These are phyloP conservation scores for Andinoacara biseriatus DNA, from an alignment of 2,113 vertebrate species.

Conservation along the genomic window DNA sequence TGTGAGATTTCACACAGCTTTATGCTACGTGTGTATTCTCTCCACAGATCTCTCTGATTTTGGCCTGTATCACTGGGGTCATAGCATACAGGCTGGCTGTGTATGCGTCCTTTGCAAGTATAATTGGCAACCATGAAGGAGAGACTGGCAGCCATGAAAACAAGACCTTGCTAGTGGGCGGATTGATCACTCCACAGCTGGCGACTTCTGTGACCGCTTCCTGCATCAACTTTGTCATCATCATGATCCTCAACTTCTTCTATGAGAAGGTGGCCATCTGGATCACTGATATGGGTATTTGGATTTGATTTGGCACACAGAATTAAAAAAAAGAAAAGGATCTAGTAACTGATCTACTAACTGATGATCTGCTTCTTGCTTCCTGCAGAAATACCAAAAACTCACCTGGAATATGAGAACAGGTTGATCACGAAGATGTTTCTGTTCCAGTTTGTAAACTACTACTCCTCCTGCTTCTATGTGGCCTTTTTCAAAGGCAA, in stretches of 20 bases:
- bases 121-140: conserved; percentile 87
- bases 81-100: conserved; percentile 94
- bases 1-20: neutral
- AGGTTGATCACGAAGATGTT: conserved; percentile 98
- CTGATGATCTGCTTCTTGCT: neutral
- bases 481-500: conserved; percentile 99
- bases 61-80: conserved; percentile 92
- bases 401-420: conserved; percentile 96
- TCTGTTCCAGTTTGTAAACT: conserved; percentile 99
- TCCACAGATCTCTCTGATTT: conserved; percentile 87
- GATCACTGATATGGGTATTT: conserved; percentile 96
- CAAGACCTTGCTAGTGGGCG: conserved; percentile 85
- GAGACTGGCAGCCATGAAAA: conserved; percentile 80
- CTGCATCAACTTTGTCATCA: conserved; percentile 95
- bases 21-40: neutral
- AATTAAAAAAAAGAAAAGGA: neutral
- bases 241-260: conserved; percentile 97
- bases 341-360: neutral
- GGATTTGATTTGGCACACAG: neutral
- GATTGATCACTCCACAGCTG: conserved; percentile 91
- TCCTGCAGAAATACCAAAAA: conserved; percentile 93
- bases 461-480: conserved; percentile 98
- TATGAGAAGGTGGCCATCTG: conserved; percentile 93
- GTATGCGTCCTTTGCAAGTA: conserved; percentile 90
- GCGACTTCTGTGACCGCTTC: conserved; percentile 94